Percentiles rank a stretch among this genome's conserved stretches.
Conservation (phyloP, 2,113 vertebrate genomes). For the Notarius quadriscutis region DNA sequence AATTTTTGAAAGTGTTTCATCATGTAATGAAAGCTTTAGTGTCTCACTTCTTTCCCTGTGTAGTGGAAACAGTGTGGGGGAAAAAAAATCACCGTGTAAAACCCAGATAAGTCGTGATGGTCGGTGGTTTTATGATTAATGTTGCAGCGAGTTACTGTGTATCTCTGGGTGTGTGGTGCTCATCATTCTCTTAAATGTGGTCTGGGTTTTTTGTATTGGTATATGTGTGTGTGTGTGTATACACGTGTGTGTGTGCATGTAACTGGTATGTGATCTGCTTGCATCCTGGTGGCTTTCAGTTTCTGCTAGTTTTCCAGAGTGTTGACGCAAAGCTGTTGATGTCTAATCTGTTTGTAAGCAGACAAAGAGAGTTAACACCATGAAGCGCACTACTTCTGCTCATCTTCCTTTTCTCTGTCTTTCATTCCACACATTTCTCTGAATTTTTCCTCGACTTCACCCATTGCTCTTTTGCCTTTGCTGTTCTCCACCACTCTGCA, state of each 20-base stretch:
- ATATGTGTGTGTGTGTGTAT: neutral
- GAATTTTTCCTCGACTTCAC: neutral
- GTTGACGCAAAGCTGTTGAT: slow-evolving; percentile 4
- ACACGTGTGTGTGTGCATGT: neutral
- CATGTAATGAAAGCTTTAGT: slow-evolving; percentile 46
- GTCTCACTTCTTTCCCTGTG: slow-evolving; percentile 22
- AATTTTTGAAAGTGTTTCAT: slow-evolving; percentile 48
- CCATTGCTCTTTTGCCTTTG: neutral
- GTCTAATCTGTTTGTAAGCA: slow-evolving; percentile 39
- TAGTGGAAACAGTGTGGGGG: slow-evolving; percentile 12
- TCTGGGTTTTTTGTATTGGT: neutral
- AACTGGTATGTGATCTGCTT: neutral
- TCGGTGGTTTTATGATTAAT: slow-evolving; percentile 51
- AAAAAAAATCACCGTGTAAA: slow-evolving; percentile 42
- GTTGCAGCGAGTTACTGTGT: slow-evolving; percentile 28
- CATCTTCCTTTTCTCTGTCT: neutral
- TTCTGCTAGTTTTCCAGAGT: slow-evolving; percentile 6
- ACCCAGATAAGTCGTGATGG: slow-evolving; percentile 48
- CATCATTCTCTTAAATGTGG: slow-evolving; percentile 25
- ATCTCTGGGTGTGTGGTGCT: slow-evolving; percentile 19
- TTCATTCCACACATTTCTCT: neutral
- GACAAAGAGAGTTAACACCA: slow-evolving; percentile 16
- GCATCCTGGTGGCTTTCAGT: neutral
- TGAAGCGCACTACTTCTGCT: neutral
- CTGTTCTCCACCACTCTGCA: neutral